A percentile compares a stretch with the other conserved stretches of the same genome.
Evolutionary conservation across 2,113 vertebrate species (phyloP).

Genomic region (Grammomys surdaster): DNA sequence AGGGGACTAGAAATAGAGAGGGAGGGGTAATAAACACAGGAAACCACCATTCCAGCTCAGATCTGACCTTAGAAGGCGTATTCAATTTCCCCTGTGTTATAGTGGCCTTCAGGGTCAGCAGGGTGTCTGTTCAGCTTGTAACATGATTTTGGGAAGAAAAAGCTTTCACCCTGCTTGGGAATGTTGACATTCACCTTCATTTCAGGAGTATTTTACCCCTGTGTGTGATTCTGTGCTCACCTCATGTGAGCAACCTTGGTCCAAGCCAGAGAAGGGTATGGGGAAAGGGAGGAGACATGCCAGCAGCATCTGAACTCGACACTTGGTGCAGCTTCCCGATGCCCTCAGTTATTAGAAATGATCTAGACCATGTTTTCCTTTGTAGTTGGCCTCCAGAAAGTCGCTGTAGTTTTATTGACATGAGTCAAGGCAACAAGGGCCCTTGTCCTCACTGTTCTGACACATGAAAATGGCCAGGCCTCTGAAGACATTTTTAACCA

Average conservation of each 20-base stretch:
- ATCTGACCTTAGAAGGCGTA: neutral
- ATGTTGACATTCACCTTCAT: neutral
- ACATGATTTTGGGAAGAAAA: neutral
- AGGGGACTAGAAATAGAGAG: neutral
- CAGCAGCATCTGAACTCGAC: neutral
- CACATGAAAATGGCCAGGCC: neutral
- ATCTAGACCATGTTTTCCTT: neutral
- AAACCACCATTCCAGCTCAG: neutral
- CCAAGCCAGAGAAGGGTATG: neutral
- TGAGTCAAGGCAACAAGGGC: neutral
- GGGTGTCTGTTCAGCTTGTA: neutral
- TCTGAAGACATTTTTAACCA: conserved; percentile 13
- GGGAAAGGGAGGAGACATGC: neutral
- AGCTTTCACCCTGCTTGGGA: neutral
- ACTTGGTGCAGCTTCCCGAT: neutral
- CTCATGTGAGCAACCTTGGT: neutral
- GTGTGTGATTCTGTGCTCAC: neutral
- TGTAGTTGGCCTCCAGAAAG: neutral
- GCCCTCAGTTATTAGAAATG: neutral
- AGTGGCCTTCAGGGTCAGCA: too few species aligned
- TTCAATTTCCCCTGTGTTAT: neutral
- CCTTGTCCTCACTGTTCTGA: neutral
- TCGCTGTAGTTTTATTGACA: neutral
- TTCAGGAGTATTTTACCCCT: neutral
- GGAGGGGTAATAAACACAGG: neutral